A percentile compares a stretch with the other conserved stretches of the same genome.
These are phyloP conservation scores for Limonius californicus DNA, from an alignment of 1,140 invertebrate genomes.

Conservation along the genomic window DNA sequence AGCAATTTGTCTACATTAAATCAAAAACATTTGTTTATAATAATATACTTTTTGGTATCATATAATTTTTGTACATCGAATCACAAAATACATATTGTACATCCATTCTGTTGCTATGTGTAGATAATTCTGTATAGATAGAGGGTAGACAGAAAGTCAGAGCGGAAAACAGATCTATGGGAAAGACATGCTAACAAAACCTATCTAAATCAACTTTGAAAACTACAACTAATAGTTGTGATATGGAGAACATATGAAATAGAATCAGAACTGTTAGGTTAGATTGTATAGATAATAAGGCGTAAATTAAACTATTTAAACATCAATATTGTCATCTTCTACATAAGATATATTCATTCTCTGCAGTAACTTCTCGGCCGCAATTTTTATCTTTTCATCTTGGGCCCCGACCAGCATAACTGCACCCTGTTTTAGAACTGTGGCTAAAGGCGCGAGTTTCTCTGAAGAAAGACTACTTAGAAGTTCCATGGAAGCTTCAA, in stretches of 20 bases:
- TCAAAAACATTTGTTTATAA: no score
- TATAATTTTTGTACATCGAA: constrained; percentile 8
- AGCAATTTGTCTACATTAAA: no score
- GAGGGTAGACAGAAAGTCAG: no score
- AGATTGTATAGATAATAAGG: no score
- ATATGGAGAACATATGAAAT: no score
- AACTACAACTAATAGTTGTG: no score
- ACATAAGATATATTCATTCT: constrained; percentile 46
- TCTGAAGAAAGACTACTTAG: constrained; percentile 54
- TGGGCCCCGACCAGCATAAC: constrained; percentile 48
- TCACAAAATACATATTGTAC: constrained; percentile 6
- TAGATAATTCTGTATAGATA: no score
- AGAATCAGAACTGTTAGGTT: no score
- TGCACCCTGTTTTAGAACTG: constrained; percentile 53
- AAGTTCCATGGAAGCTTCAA: constrained; percentile 57
- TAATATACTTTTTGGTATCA: not conserved
- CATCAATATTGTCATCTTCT: constrained; percentile 27
- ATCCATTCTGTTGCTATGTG: no score
- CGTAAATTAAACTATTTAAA: not conserved
- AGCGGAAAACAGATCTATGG: no score
- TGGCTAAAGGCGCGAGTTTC: constrained; percentile 51
- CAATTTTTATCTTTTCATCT: constrained; percentile 49
- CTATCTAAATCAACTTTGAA: no score
- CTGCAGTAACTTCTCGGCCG: constrained; percentile 48
- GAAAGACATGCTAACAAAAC: no score